Evolutionary conservation across 2,888 invertebrate genomes (phyloP).

Genomic region (Nymphalis c-album): DNA sequence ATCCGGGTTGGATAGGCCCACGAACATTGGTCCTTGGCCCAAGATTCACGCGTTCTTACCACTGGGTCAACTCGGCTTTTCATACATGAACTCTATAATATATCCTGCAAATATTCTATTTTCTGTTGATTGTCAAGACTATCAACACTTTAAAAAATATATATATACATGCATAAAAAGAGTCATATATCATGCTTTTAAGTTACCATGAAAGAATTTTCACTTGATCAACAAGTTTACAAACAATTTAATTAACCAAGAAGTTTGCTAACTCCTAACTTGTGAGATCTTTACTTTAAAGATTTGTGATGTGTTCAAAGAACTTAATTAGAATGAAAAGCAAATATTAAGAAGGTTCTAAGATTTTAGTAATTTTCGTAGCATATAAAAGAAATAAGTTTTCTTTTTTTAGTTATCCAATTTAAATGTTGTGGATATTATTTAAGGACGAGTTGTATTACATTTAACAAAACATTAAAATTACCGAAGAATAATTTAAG

Average conservation of each 20-base stretch:
- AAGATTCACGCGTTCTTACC: too few relatives aligned
- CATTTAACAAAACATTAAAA: too few relatives aligned
- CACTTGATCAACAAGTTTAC: conserved; percentile 16
- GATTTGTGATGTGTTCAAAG: conserved; percentile 10
- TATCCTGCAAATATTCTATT: too few relatives aligned
- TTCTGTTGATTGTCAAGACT: too few relatives aligned
- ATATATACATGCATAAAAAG: background rate
- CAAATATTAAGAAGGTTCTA: conserved; percentile 6
- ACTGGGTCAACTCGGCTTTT: too few relatives aligned
- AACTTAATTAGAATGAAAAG: conserved; percentile 5
- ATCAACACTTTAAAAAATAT: too few relatives aligned
- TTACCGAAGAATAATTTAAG: too few relatives aligned
- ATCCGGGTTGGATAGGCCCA: too few relatives aligned
- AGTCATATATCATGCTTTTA: background rate
- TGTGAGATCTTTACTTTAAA: conserved; percentile 15
- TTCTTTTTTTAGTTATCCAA: background rate
- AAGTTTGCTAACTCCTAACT: conserved; percentile 28
- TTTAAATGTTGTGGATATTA: background rate
- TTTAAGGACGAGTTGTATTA: too few relatives aligned
- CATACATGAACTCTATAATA: too few relatives aligned
- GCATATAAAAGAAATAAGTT: background rate
- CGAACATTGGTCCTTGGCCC: too few relatives aligned
- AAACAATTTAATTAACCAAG: conserved; percentile 32
- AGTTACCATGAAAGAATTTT: conserved; percentile 8
- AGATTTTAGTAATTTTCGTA: background rate